Evolutionary conservation across 30 jellyfish, hydroid and myxozoan species (phyloP), one percentile per base, ranked within the genome.

Genomic region (Mastigias papua): DNA sequence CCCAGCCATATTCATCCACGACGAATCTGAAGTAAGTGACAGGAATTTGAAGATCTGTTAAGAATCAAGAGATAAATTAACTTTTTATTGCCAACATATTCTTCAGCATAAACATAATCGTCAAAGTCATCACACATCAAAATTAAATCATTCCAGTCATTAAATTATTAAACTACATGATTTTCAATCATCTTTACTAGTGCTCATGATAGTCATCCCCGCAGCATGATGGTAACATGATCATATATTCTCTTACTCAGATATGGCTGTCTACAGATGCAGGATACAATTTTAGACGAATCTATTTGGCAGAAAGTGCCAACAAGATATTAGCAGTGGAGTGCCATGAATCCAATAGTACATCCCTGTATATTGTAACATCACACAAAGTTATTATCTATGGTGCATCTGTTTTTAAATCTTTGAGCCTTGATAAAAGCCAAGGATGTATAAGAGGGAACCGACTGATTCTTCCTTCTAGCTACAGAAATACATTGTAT

Each of bases 191-290:
- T n/a, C n/a, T n/a, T n/a, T n/a, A n/a, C n/a, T n/a, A n/a, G n/a
- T n/a, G n/a, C n/a, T n/a, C n/a, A n/a, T n/a, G n/a, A n/a, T n/a
- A n/a, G n/a, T n/a, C n/a, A n/a, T n/a, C n/a, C n/a, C n/a, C n/a
- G n/a, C n/a, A n/a, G n/a, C n/a, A n/a, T n/a, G n/a, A n/a, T n/a
- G n/a, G n/a, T n/a, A n/a, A n/a, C n/a, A n/a, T n/a, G n/a, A n/a
- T n/a, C n/a, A n/a, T n/a, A n/a, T n/a, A 37, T 11, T 11, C 6
- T 81, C 49, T 4, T 13, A 30, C 34, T 9, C 61, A 84, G 95
- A 37, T 86, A 22, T 86, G 95, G 95, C 34, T 86, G 0, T 86
- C 95, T 6, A 73, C 74, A n/a, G 90, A 86, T 48, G 80, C 73
- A 20, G 95, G 95, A 2, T 81, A 49, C 32, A 48, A 49, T n/a